phyloP scores from a whole-genome alignment of 2,113 vertebrate genomes.

The Myodes glareolus region DNA sequence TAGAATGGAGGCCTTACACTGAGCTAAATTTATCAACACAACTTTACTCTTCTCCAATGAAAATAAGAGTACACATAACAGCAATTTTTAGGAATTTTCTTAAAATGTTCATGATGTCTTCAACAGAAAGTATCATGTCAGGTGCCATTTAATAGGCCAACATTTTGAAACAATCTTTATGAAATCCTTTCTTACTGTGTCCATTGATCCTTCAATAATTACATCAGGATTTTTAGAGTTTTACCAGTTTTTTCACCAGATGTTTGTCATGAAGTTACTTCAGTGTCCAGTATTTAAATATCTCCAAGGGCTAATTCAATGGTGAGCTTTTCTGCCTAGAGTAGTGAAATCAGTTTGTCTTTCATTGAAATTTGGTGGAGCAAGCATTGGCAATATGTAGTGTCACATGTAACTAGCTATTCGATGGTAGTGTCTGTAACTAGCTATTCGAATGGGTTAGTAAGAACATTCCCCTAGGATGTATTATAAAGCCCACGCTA shows the following conservation, averaged over 20 bases:
- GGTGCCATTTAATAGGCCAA: neutral
- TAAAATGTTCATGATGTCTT: neutral
- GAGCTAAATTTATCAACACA: neutral
- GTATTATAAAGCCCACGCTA: neutral
- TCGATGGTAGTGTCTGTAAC: neutral
- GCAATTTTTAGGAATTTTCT: neutral
- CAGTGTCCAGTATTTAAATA: neutral
- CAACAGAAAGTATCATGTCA: neutral
- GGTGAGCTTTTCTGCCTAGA: neutral
- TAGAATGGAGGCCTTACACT: neutral
- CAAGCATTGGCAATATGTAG: neutral
- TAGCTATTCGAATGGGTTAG: neutral
- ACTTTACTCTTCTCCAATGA: neutral
- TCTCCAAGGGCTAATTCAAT: neutral
- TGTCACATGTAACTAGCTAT: too few relatives aligned
- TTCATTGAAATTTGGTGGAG: neutral
- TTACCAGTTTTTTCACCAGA: neutral
- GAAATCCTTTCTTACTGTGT: neutral
- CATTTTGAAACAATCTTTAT: neutral
- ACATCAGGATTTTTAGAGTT: neutral
- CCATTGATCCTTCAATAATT: neutral
- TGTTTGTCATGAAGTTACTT: neutral
- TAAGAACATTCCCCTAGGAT: neutral
- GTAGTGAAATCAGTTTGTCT: neutral
- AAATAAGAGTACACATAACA: neutral